These are phyloP conservation scores for Gymnosoma rotundatum DNA, from an alignment of 2,888 invertebrate genomes.

Conservation along the genomic window DNA sequence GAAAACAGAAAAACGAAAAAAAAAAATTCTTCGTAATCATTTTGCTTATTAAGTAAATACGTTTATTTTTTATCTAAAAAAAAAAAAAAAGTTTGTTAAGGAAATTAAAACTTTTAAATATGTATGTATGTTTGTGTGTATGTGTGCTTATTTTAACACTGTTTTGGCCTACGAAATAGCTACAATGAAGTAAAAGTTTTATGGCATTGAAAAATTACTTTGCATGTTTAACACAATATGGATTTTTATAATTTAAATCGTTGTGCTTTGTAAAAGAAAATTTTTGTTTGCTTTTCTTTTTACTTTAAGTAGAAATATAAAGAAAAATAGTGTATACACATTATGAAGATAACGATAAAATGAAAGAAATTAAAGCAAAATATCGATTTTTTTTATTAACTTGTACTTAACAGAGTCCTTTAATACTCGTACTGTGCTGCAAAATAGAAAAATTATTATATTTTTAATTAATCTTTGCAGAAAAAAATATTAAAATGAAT, in stretches of 20 bases:
- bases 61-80: not conserved
- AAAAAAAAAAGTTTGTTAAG: not conserved
- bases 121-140: too few species aligned
- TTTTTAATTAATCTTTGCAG: too few species aligned
- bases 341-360: too few species aligned
- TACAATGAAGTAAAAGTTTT: slow-evolving; percentile 57
- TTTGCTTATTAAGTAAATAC: slow-evolving; percentile 9
- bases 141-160: slow-evolving; percentile 5
- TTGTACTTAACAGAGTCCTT: too few species aligned
- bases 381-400: too few species aligned
- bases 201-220: slow-evolving; percentile 70
- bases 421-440: too few species aligned
- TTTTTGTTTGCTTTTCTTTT: too few species aligned
- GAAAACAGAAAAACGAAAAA: slow-evolving; percentile 17
- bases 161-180: slow-evolving; percentile 37
- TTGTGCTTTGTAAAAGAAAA: not conserved
- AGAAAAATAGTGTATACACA: too few species aligned
- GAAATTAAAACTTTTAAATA: slow-evolving; percentile 49
- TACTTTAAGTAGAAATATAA: too few species aligned
- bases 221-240: slow-evolving; percentile 58
- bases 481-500: too few species aligned
- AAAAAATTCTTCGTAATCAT: slow-evolving; percentile 9
- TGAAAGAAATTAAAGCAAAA: too few species aligned
- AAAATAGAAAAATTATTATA: too few species aligned
- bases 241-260: slow-evolving; percentile 4